phyloP scores from a whole-genome alignment of 2,888 invertebrate species.

The Allygus modestus region DNA sequence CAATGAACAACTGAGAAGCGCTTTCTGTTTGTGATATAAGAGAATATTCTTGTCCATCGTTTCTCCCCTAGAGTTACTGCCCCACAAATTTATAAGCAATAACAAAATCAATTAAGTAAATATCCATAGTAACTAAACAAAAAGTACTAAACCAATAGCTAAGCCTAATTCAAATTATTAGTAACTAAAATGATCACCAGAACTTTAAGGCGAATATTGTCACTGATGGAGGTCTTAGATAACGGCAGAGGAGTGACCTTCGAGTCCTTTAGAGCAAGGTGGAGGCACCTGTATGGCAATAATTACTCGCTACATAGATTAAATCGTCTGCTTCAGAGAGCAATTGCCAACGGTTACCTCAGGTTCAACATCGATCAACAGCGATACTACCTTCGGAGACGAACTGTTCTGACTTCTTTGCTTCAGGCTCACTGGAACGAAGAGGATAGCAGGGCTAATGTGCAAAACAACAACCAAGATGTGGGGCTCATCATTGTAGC shows the following conservation, averaged over 20 bases:
- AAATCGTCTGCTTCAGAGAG: not conserved
- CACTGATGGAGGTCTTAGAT: not conserved
- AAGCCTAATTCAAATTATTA: not conserved
- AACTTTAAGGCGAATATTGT: not conserved
- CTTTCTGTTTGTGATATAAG: no score
- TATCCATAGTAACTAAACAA: no score
- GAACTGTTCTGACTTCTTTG: not conserved
- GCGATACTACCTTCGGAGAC: not conserved
- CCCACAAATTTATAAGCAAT: no score
- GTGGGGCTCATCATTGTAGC: not conserved
- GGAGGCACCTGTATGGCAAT: not conserved
- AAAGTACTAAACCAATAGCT: no score
- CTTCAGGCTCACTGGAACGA: not conserved
- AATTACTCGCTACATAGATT: not conserved
- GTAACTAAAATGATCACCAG: not conserved
- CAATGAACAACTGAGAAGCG: no score
- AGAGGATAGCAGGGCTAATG: not conserved
- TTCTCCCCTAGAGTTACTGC: no score
- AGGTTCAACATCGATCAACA: not conserved
- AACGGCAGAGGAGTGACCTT: slow-evolving; percentile 3
- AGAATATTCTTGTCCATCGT: no score
- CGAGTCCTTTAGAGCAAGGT: not conserved
- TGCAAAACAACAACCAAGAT: not conserved
- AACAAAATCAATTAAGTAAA: no score
- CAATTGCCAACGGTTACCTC: not conserved